These are phyloP conservation scores for Scaptomyza cyrtandrae DNA, from an alignment of 2,888 invertebrate genomes.

Conservation along the genomic window DNA sequence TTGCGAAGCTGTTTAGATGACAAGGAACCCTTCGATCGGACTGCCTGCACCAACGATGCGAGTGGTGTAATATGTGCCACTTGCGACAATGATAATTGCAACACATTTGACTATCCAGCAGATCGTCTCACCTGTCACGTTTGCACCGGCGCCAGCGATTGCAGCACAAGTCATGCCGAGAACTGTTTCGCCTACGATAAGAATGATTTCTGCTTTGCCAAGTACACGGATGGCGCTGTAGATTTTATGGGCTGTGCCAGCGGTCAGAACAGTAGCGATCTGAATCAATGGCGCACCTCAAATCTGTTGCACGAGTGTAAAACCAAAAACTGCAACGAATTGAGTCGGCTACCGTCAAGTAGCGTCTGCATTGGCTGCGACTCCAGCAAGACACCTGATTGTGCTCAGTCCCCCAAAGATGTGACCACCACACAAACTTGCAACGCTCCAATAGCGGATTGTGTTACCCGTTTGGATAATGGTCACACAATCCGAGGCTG, in stretches of 20 bases:
- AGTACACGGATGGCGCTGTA: constrained; percentile 60
- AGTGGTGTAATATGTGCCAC: constrained; percentile 42
- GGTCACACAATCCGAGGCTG: constrained; percentile 80
- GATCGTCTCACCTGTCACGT: constrained; percentile 77
- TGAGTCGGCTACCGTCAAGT: constrained; percentile 58
- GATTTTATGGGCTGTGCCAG: constrained; percentile 76
- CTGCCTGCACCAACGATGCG: constrained; percentile 56
- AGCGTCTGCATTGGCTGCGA: constrained; percentile 74
- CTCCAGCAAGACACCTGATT: constrained; percentile 70
- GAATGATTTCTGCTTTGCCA: constrained; percentile 79
- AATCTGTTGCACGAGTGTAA: constrained; percentile 72
- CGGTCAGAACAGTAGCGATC: constrained; percentile 60
- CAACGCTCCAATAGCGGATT: constrained; percentile 58
- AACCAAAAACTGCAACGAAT: constrained; percentile 70
- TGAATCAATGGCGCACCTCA: constrained; percentile 68
- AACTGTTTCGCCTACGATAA: constrained; percentile 63
- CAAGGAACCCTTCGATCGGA: constrained; percentile 73
- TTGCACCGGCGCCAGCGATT: constrained; percentile 58
- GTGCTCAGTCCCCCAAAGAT: constrained; percentile 72
- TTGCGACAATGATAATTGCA: constrained; percentile 67
- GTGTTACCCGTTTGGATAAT: constrained; percentile 59
- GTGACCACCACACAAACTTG: constrained; percentile 58
- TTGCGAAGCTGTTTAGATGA: constrained; percentile 82
- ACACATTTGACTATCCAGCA: constrained; percentile 72
- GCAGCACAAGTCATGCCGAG: constrained; percentile 51